Evolutionary conservation across 2,797 vertebrate species (phyloP), one percentile per base, ranked within the genome.

Genomic region (Pogonophryne albipinna): DNA sequence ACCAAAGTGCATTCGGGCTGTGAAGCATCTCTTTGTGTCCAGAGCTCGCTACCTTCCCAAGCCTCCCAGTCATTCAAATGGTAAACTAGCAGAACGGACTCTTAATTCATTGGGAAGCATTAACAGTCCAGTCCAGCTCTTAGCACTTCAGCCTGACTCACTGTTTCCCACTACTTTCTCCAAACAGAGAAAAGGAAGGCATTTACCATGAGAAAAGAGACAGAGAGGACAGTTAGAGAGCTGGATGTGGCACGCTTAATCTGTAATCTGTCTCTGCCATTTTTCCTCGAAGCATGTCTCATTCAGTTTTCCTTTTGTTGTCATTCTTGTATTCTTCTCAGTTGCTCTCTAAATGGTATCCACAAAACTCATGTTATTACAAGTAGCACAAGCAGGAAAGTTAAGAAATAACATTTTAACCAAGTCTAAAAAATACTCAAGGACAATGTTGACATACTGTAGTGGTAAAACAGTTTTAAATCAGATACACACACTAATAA

Each of bases 91-190:
- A 86, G 87, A 89, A 86, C 84, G 82, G n/a, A 87, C 81, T 86
- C 84, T 77, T 89, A 91, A 95, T 95, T 94, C 93, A 94, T 85
- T 76, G 61, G 70, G 65, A 64, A 42, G 76, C 93, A 95, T 95
- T 95, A 95, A 89, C 91, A 95, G 94, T 95, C 94, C 65, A 16
- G 84, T 90, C 93, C 91, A 89, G 88, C 86, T 87, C 91, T 82
- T 85, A 70, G 77, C 92, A 93, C 92, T 95, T 89, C 89, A 86
- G 88, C 86, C 89, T 93, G 90, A 94, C 87, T 94, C 94, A 93
- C 93, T 94, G 91, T 94, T 95, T 95, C 93, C 94, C 92, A 91
- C 91, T 93, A 93, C 91, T 93, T 95, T 92, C 81, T 91, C 88
- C 82, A 85, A 91, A 90, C 76, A 83, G 72, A 89, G 88, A 83